Percentiles rank a stretch among this genome's conserved stretches.
Evolutionary conservation across 2,113 vertebrate species (phyloP).

Genomic region (Choloepus hoffmanni): DNA sequence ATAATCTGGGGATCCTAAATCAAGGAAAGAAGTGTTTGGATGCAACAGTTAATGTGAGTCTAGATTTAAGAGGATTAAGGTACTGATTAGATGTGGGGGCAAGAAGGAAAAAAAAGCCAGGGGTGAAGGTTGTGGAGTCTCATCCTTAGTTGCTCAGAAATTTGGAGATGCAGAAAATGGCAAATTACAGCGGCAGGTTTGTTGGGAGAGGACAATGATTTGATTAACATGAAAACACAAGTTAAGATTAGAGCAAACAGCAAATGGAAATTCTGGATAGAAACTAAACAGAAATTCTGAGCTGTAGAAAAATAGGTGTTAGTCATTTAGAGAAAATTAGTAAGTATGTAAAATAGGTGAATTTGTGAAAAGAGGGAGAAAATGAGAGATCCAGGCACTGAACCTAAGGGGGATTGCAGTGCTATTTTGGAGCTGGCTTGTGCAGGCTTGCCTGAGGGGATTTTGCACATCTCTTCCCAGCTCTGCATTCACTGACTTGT

Average conservation of each 20-base stretch:
- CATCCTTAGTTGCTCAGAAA: background rate
- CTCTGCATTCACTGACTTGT: background rate
- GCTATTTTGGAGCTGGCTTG: no score
- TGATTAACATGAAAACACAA: background rate
- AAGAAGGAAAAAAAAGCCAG: background rate
- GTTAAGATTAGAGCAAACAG: background rate
- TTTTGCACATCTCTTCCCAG: background rate
- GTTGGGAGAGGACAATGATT: background rate
- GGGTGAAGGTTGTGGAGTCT: background rate
- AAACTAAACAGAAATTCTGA: constrained; percentile 21
- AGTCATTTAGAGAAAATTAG: constrained; percentile 3
- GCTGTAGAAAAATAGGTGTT: background rate
- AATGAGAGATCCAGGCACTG: background rate
- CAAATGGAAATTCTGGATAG: background rate
- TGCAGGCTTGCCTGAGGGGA: background rate
- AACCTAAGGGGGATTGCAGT: background rate
- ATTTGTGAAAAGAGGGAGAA: background rate
- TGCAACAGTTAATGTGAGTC: background rate
- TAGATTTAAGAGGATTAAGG: background rate
- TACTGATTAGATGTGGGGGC: background rate
- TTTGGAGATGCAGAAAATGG: background rate
- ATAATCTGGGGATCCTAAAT: background rate
- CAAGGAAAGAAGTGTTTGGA: background rate
- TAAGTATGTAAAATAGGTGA: background rate
- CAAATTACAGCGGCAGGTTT: background rate